Percentiles rank a stretch among this genome's conserved stretches.
Evolutionary conservation across 2,797 vertebrate species (phyloP).

Genomic region (Macropodus opercularis): DNA sequence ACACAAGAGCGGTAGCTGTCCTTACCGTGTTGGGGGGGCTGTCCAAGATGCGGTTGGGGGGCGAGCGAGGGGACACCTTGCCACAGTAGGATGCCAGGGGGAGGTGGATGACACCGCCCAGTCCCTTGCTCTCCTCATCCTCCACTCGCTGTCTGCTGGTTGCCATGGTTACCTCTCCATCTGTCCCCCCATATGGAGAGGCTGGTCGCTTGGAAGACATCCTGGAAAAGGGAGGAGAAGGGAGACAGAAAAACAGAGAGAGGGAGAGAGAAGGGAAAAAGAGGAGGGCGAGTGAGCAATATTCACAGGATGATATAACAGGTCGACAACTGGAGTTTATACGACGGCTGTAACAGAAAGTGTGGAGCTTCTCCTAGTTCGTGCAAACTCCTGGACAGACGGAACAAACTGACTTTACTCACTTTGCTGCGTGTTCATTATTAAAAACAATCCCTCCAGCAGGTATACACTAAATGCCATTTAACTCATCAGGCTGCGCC

Average conservation of each 20-base stretch:
- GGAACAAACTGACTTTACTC: not conserved
- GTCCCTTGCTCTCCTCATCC: slow-evolving; percentile 93
- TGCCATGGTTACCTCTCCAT: slow-evolving; percentile 99
- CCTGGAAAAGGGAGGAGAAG: slow-evolving; percentile 93
- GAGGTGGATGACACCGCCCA: slow-evolving; percentile 97
- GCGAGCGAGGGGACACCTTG: slow-evolving; percentile 94
- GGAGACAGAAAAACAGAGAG: slow-evolving; percentile 72
- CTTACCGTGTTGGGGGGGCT: slow-evolving; percentile 88
- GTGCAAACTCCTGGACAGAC: slow-evolving; percentile 2
- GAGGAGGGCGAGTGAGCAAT: slow-evolving; percentile 83
- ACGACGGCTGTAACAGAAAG: slow-evolving; percentile 2
- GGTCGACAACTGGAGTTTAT: slow-evolving; percentile 35
- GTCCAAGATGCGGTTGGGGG: slow-evolving; percentile 86
- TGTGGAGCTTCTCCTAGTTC: slow-evolving; percentile 5
- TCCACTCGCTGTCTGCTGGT: slow-evolving; percentile 99
- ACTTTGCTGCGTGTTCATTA: slow-evolving; percentile 2
- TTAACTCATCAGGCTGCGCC: slow-evolving; percentile 26
- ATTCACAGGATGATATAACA: slow-evolving; percentile 65
- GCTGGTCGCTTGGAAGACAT: slow-evolving; percentile 99
- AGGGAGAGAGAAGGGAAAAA: slow-evolving; percentile 86
- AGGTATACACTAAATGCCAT: slow-evolving; percentile 18
- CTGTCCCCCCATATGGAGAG: slow-evolving; percentile 99
- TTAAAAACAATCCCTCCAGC: not conserved
- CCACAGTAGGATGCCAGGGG: slow-evolving; percentile 96
- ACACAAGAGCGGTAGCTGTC: not conserved